Evolutionary conservation across 1,140 invertebrate species (phyloP), one percentile per base, ranked within the genome.

Genomic region (Triops cancriformis): DNA sequence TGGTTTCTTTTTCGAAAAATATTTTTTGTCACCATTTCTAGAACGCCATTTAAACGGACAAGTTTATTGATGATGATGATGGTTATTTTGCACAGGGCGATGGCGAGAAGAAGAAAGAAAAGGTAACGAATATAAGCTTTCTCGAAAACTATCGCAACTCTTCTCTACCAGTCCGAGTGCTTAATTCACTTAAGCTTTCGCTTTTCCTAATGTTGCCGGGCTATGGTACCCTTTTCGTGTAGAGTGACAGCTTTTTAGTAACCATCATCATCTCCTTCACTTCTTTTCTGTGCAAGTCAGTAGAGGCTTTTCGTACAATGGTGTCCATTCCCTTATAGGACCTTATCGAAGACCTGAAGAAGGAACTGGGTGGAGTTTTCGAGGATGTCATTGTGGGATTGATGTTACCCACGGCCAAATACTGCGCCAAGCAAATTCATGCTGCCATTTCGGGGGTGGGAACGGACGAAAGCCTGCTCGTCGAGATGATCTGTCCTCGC

Each of bases 401-500:
- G 51, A 90, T 93, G 89, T 85, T 86, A 80, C 87, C 89, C 0
- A 90, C 91, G 0, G 86, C 87, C 76, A 88, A 91, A 76, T 93
- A 91, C 83, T 86, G 93, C 64, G 91, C 90, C 81, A 86, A 89
- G 81, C 87, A 93, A 82, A 84, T 94, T 73, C 84, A 91, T 80
- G 85, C 88, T 51, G 91, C 92, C 43, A 91, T 93, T 87, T 79
- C 81, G 82, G 86, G 86, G 45, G 79, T 84, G 1, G 87, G 87
- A 28, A 87, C 86, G 74, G 84, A 85, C 81, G 95, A 97, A 84
- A 89, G 91, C 80, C 91, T 91, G 18, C 87, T 98, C n/a, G 93
- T 97, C 79, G 95, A 97, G 86, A 90, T 96, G 74, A 85, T 98
- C 77, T 96, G 94, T 83, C 94, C 94, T 7, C 88, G 94, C 83